Percentiles rank a stretch among this genome's conserved stretches.
phyloP scores from a whole-genome alignment of 2,113 vertebrate genomes.

The Smithornis capensis region DNA sequence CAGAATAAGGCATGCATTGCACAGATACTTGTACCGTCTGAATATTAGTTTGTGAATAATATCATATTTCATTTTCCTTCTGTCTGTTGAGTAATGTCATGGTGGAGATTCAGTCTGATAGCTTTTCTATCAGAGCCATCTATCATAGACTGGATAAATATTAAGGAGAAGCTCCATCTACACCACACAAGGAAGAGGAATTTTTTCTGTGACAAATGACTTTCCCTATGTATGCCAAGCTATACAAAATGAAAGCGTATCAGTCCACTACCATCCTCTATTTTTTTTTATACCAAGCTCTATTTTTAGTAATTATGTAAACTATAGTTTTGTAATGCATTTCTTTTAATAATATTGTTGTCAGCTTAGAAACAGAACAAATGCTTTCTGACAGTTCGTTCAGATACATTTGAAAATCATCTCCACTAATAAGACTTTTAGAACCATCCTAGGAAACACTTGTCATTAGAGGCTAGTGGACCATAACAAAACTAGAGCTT shows the following conservation, averaged over 20 bases:
- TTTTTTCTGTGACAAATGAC: background rate
- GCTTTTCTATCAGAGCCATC: background rate
- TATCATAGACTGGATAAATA: background rate
- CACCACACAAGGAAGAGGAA: background rate
- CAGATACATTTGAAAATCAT: background rate
- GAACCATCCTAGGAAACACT: background rate
- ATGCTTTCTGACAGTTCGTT: background rate
- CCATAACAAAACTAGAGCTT: background rate
- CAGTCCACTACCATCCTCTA: background rate
- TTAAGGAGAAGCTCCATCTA: background rate
- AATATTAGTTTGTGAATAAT: background rate
- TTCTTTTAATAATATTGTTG: background rate
- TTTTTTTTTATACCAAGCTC: too few relatives aligned
- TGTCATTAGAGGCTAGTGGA: background rate
- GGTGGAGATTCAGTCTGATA: background rate
- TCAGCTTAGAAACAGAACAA: background rate
- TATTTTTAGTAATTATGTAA: background rate
- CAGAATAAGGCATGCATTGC: background rate
- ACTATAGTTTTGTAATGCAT: background rate
- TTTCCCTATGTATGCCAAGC: background rate
- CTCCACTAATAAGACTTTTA: background rate
- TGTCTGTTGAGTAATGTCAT: background rate
- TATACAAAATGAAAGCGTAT: background rate
- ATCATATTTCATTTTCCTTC: background rate
- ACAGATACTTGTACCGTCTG: background rate